These are phyloP conservation scores for Ptychobarbus kaznakovi DNA, from an alignment of 2,797 vertebrate genomes.

Conservation along the genomic window DNA sequence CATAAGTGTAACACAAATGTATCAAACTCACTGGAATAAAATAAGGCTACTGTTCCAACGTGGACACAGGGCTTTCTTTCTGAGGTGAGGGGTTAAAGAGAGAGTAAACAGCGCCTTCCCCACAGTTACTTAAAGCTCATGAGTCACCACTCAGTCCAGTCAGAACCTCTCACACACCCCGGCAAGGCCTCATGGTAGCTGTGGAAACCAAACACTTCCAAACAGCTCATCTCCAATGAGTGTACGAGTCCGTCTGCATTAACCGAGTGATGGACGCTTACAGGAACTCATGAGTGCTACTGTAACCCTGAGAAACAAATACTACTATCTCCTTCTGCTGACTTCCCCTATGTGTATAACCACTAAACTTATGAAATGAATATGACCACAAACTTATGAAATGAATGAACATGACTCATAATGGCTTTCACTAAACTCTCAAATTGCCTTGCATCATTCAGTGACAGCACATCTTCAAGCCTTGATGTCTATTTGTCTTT, in stretches of 20 bases:
- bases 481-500: neutral
- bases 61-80: neutral
- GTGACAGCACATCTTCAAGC: neutral
- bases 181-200: conserved; percentile 61
- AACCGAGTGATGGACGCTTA: neutral
- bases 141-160: conserved; percentile 73
- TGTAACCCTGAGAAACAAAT: conserved; percentile 3
- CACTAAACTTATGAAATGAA: neutral
- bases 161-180: conserved; percentile 63
- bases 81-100: conserved; percentile 12
- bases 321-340: neutral
- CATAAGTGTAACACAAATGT: neutral
- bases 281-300: conserved; percentile 16
- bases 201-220: conserved; percentile 76
- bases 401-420: neutral
- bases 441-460: neutral
- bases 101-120: conserved; percentile 56
- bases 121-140: conserved; percentile 66
- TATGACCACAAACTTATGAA: neutral
- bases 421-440: neutral
- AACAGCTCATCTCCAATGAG: conserved; percentile 59
- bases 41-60: conserved; percentile 1
- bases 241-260: neutral
- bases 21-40: conserved; percentile 5
- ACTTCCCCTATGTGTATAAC: conserved; percentile 19